Evolutionary conservation across 2,888 invertebrate species (phyloP).

Genomic region (Clitarchus hookeri): DNA sequence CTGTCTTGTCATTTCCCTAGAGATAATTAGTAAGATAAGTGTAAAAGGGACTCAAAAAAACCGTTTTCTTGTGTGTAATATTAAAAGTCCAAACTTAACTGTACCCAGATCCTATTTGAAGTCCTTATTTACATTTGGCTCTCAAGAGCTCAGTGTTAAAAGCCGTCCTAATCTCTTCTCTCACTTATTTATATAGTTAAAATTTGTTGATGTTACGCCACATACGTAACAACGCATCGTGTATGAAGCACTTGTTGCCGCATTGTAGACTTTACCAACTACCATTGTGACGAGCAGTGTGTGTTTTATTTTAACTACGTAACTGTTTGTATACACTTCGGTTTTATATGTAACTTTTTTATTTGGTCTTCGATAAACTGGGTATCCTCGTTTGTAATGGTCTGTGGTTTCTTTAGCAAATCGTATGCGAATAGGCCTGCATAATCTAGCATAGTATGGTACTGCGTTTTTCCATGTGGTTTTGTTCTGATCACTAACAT

Average conservation of each 20-base stretch:
- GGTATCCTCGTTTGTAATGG: slow-evolving; percentile 45
- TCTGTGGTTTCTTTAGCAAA: slow-evolving; percentile 44
- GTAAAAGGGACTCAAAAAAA: too few relatives aligned
- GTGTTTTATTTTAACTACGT: slow-evolving; percentile 41
- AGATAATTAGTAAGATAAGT: too few relatives aligned
- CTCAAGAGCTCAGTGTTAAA: too few relatives aligned
- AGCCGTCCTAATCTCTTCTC: too few relatives aligned
- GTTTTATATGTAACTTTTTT: slow-evolving; percentile 28
- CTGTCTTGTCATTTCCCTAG: not conserved
- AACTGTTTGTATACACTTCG: not conserved
- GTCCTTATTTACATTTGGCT: too few relatives aligned
- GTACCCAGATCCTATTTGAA: too few relatives aligned
- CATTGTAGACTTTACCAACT: slow-evolving; percentile 50
- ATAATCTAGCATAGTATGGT: too few relatives aligned
- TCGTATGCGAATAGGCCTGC: slow-evolving; percentile 45
- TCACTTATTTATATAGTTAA: slow-evolving; percentile 46
- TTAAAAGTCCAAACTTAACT: too few relatives aligned
- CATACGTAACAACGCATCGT: slow-evolving; percentile 50
- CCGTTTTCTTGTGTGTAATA: too few relatives aligned
- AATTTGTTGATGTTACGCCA: slow-evolving; percentile 49
- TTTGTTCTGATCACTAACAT: too few relatives aligned
- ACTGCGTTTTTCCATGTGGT: too few relatives aligned
- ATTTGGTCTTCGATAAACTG: slow-evolving; percentile 37
- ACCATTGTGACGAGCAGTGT: slow-evolving; percentile 46
- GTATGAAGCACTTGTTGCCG: slow-evolving; percentile 47